These are phyloP conservation scores for Drosophila persimilis DNA, from an alignment of 1,140 invertebrate species.

Conservation along the genomic window DNA sequence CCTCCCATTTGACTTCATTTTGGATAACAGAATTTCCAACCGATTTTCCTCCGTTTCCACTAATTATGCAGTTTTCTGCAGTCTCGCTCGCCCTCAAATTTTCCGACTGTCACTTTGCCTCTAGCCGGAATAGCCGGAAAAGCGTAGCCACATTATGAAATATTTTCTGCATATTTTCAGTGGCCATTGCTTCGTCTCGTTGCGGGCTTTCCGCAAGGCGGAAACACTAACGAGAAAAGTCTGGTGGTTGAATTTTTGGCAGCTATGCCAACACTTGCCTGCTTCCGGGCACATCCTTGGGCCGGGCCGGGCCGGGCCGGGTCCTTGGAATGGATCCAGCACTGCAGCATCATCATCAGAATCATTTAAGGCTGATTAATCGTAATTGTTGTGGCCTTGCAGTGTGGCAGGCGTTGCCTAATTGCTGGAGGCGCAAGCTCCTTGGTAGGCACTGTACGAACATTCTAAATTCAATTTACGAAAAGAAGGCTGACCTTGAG, in stretches of 20 bases:
- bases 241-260: slow-evolving; percentile 40
- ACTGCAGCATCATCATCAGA: background rate
- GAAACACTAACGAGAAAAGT: slow-evolving; percentile 68
- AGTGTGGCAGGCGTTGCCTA: slow-evolving; percentile 17
- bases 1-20: background rate
- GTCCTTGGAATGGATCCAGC: too few species aligned
- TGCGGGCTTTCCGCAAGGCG: slow-evolving; percentile 19
- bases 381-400: slow-evolving; percentile 21
- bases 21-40: slow-evolving; percentile 19
- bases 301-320: background rate
- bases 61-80: slow-evolving; percentile 60
- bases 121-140: slow-evolving; percentile 46
- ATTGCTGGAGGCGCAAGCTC: slow-evolving; percentile 26
- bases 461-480: slow-evolving; percentile 64
- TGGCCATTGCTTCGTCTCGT: slow-evolving; percentile 19
- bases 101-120: slow-evolving; percentile 44
- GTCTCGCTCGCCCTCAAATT: slow-evolving; percentile 24
- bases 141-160: slow-evolving; percentile 40
- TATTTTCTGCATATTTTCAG: slow-evolving; percentile 42
- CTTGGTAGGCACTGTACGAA: slow-evolving; percentile 4
- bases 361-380: slow-evolving; percentile 59
- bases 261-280: slow-evolving; percentile 24
- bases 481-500: background rate
- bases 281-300: slow-evolving; percentile 2
- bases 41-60: slow-evolving; percentile 55